Evolutionary conservation across 2,113 vertebrate species (phyloP), one percentile per base, ranked within the genome.

Genomic region (Chaetops frenatus): DNA sequence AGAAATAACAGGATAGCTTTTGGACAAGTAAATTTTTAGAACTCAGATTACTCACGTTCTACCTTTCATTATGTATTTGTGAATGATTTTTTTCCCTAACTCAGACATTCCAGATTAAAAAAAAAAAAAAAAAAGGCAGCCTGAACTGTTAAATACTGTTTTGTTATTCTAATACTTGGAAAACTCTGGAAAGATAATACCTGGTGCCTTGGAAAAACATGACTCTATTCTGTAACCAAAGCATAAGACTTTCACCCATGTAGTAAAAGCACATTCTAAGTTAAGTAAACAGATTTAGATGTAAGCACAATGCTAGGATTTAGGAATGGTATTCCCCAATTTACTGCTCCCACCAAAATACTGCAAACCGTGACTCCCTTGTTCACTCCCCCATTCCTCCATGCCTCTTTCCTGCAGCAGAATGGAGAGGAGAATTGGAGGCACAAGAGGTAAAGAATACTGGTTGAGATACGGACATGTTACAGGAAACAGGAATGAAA

Each of bases 381-480:
- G 3, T 12, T 29, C 28, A 40, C 6, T 40, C 6, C 11, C 28
- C 33, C 1, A 0, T 53, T 3, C 22, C 10, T 47, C 22, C 25
- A 42, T 21, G 12, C 17, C 11, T 44, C 16, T 53, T 36, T 25
- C 8, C 12, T n/a, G 56, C 28, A 54, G 23, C 28, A 40, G 6
- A 18, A 29, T 47, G 23, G 40, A 61, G 24, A 87, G 24, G 24
- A 65, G 7, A 40, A 70, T 9, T n/a, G 12, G 19, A 33, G n/a
- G n/a, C 11, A 40, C 15, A n/a, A 62, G 50, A 54, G 10, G 3
- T 11, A 45, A 53, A 53, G 14, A 54, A 29, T 25, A n/a, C 19
- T 17, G 28, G 12, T 11, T 62, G n/a, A 70, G 10, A 24, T 40
- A n/a, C 53, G 40, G 28, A 45, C 8, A 16, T 5, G 3, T 61